Conservation (phyloP, 2,113 vertebrate genomes). For the Crotophaga sulcirostris region DNA sequence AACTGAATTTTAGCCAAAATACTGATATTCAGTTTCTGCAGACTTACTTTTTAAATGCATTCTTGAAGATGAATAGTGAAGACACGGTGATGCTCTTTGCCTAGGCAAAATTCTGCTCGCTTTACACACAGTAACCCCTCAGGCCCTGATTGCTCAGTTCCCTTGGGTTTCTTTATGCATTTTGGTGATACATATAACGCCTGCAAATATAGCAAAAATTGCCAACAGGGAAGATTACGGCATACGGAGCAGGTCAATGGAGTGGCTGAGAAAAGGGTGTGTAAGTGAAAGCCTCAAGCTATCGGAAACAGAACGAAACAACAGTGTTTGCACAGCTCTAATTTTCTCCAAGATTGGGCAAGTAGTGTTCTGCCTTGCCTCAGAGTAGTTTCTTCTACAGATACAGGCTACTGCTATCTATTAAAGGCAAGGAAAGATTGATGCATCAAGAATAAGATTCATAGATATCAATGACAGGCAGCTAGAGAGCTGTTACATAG, state of each 20-base stretch:
- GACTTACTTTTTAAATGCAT: not conserved
- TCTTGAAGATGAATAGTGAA: constrained; percentile 5
- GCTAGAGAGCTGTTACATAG: not conserved
- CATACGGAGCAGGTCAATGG: not conserved
- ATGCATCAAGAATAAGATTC: not conserved
- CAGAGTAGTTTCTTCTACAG: not conserved
- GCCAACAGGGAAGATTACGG: constrained; percentile 10
- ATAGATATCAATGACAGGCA: not conserved
- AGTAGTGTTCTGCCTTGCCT: not conserved
- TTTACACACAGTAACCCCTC: not conserved
- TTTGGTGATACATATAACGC: constrained; percentile 10
- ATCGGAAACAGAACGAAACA: constrained; percentile 14
- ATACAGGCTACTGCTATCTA: not conserved
- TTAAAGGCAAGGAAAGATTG: not conserved
- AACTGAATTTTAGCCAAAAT: constrained; percentile 19
- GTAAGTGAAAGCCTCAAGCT: constrained; percentile 9
- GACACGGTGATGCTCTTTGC: not conserved
- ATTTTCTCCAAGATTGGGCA: not conserved
- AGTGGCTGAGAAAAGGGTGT: constrained; percentile 16
- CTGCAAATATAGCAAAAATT: not conserved
- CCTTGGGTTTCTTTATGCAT: not conserved
- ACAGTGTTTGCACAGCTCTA: not conserved
- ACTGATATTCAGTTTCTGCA: not conserved
- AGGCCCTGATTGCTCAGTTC: not conserved
- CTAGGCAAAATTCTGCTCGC: not conserved